Evolutionary conservation across 1,140 invertebrate species (phyloP), one percentile per base, ranked within the genome.

Genomic region (Bicyclus anynana): DNA sequence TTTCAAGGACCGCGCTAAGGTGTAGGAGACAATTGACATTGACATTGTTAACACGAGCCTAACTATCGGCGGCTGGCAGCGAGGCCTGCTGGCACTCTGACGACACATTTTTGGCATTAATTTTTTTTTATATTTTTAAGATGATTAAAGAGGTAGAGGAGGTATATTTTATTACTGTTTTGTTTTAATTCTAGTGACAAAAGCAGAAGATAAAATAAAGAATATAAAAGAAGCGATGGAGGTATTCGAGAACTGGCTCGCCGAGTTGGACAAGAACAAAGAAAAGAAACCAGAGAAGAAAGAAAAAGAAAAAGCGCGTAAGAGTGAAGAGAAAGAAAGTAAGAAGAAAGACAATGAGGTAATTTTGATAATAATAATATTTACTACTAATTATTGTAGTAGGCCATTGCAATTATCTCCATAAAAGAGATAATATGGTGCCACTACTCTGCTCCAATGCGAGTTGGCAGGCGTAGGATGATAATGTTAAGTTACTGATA

Each of bases 1-100:
- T 13, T 93, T 93, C 86, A 93, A 93, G 78, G 92, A 93, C 74
- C 91, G 90, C 74, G 91, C 91, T 53, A 93, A 93, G 77, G 92
- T 92, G 0, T 74, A 90, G 60, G 92, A 93, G n/a, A n/a, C n/a
- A n/a, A n/a, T n/a, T n/a, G 63, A 93, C 92, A 0, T 73, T 93
- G 12, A 85, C 90, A 61, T 82, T 91, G 59, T 76, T 93, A 86
- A 17, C 90, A 93, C 63, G 92, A 93, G 59, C 81, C 90, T 47
- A 91, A 92, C 73, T 93, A 93, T 69, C 89, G 92, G 33, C 89
- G 91, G 54, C 80, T 93, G 13, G 92, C 92, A 0, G 1, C 88
- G 92, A 13, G 92, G 92, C 0, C 76, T 93, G 2, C 84, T 93
- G 10, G 92, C 92, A 16, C 74, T n/a, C n/a, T n/a, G n/a, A n/a